A percentile compares a stretch with the other conserved stretches of the same genome.
These are phyloP conservation scores for Cheumatopsyche charites DNA, from an alignment of 1,140 invertebrate genomes.

Conservation along the genomic window DNA sequence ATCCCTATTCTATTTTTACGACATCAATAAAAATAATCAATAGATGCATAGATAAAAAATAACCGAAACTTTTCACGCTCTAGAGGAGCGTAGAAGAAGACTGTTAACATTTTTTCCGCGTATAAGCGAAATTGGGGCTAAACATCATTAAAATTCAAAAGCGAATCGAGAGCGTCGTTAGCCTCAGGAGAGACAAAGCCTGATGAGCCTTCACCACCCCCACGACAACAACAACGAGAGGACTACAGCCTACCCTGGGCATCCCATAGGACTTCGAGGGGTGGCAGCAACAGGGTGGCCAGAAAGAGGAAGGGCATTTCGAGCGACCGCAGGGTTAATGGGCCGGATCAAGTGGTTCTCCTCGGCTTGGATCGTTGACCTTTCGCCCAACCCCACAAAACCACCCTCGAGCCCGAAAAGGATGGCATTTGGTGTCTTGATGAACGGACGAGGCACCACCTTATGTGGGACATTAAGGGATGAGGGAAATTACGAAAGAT, in stretches of 20 bases:
- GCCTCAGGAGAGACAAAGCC: slow-evolving; percentile 27
- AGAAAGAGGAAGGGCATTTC: not conserved
- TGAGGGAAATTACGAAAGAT: not conserved
- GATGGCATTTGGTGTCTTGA: slow-evolving; percentile 3
- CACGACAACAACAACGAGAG: no score
- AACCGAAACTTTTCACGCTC: no score
- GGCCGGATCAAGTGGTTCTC: slow-evolving; percentile 32
- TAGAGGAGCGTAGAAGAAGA: no score
- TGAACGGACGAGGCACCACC: not conserved
- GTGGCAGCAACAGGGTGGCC: not conserved
- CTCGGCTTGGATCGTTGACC: slow-evolving; percentile 27
- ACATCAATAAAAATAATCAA: no score
- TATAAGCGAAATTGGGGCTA: not conserved
- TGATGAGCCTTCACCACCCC: slow-evolving; percentile 12
- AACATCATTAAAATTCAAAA: slow-evolving; percentile 25
- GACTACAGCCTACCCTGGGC: no score
- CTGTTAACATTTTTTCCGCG: no score
- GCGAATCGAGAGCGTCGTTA: slow-evolving; percentile 26
- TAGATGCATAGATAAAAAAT: no score
- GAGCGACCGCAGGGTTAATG: slow-evolving; percentile 34
- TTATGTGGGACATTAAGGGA: slow-evolving; percentile 14
- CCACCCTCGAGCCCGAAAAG: not conserved
- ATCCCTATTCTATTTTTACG: no score
- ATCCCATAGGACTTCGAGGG: not conserved
- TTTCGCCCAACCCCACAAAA: slow-evolving; percentile 18